phyloP scores from a whole-genome alignment of 2,888 invertebrate genomes.

The Acronicta alni region DNA sequence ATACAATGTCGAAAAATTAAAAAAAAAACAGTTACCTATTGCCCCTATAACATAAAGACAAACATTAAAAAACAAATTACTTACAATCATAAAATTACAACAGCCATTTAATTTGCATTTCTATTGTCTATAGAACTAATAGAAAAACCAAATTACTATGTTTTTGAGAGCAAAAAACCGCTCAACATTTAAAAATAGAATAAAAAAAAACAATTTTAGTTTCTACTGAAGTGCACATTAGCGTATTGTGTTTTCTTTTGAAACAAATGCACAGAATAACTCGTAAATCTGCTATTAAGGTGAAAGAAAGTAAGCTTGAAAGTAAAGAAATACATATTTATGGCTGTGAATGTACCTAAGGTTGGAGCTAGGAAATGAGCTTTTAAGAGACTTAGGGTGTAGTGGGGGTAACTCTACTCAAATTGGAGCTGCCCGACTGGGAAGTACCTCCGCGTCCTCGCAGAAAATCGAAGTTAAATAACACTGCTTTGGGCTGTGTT shows the following conservation, averaged over 20 bases:
- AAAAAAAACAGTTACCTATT: not conserved
- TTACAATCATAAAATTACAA: not conserved
- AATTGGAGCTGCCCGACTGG: too few relatives aligned
- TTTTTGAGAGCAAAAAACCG: slow-evolving; percentile 3
- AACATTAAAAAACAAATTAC: not conserved
- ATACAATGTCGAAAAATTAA: too few relatives aligned
- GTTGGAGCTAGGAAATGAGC: not conserved
- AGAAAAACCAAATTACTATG: slow-evolving; percentile 3
- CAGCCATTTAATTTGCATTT: slow-evolving; percentile 4
- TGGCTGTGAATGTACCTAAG: not conserved
- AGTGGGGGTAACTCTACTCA: too few relatives aligned
- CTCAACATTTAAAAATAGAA: not conserved
- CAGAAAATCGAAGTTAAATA: too few relatives aligned
- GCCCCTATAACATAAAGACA: not conserved
- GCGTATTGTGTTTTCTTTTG: slow-evolving; percentile 12
- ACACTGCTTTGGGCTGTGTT: too few relatives aligned
- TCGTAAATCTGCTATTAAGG: slow-evolving; percentile 60
- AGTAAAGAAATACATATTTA: slow-evolving; percentile 4
- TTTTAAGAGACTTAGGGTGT: not conserved
- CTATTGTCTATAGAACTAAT: slow-evolving; percentile 12
- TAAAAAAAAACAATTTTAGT: not conserved
- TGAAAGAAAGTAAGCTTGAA: slow-evolving; percentile 58
- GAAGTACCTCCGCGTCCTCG: too few relatives aligned
- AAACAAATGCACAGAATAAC: slow-evolving; percentile 18
- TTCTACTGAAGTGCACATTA: slow-evolving; percentile 11